Conservation (phyloP, 1,140 invertebrate genomes). For the Orchestia grillus region DNA sequence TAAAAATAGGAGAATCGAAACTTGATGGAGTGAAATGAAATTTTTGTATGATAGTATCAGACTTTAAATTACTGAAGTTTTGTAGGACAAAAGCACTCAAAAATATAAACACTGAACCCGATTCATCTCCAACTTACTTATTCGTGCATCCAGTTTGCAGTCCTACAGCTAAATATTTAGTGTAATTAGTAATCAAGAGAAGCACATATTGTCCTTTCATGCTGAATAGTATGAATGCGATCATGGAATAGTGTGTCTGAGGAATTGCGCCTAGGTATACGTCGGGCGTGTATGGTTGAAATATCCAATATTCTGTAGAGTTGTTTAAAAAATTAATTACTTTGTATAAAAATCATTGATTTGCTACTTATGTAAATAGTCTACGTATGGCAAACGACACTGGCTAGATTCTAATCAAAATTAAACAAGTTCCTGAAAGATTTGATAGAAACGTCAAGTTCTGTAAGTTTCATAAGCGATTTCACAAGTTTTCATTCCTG, state of each 20-base stretch:
- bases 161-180: too few relatives aligned
- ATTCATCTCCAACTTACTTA: too few relatives aligned
- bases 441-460: not conserved
- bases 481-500: not conserved
- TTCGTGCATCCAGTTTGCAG: too few relatives aligned
- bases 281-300: not conserved
- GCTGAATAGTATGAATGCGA: too few relatives aligned
- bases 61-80: too few relatives aligned
- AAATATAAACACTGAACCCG: too few relatives aligned
- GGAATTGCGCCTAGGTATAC: not conserved
- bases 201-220: too few relatives aligned
- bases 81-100: too few relatives aligned
- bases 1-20: not conserved
- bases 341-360: not conserved
- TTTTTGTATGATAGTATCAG: too few relatives aligned
- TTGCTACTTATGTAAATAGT: not conserved
- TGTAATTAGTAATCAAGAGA: too few relatives aligned
- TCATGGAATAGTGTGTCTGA: too few relatives aligned
- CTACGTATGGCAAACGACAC: not conserved
- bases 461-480: not conserved
- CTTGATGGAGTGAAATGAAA: not conserved
- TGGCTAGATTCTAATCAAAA: not conserved
- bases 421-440: not conserved
- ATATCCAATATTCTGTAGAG: not conserved
- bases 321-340: not conserved